phyloP scores from a whole-genome alignment of 2,113 vertebrate species.

The Pollachius pollachius region DNA sequence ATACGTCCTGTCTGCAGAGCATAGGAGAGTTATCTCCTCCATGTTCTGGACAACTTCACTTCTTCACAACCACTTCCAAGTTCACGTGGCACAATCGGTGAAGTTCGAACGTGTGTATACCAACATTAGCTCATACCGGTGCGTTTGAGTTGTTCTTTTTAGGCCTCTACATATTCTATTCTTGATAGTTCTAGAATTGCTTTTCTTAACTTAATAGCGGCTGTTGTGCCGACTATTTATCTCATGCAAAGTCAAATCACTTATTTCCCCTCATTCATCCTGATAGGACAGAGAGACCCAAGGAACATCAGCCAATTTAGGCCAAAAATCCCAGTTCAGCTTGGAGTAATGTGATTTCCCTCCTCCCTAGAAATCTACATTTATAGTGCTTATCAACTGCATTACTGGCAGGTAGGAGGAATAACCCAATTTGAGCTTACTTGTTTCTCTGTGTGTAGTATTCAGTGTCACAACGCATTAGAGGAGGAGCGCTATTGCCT shows the following conservation, averaged over 20 bases:
- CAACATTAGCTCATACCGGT: no score
- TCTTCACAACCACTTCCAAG: no score
- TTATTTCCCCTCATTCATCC: conserved; percentile 68
- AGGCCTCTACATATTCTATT: neutral
- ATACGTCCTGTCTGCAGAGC: no score
- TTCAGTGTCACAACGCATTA: conserved; percentile 76
- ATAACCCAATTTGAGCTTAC: conserved; percentile 80
- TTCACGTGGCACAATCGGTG: no score
- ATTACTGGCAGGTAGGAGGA: conserved; percentile 80
- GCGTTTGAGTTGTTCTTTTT: no score
- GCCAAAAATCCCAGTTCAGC: conserved; percentile 67
- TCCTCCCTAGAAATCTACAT: conserved; percentile 77
- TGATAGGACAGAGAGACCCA: conserved; percentile 59
- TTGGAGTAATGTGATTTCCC: conserved; percentile 76
- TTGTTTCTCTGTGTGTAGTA: conserved; percentile 76
- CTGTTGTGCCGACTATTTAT: conserved; percentile 57
- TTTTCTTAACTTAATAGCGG: conserved; percentile 26
- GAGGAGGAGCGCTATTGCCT: conserved; percentile 59
- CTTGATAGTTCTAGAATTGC: conserved; percentile 11
- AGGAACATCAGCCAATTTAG: conserved; percentile 70
- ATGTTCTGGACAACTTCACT: no score
- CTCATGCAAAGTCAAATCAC: conserved; percentile 68
- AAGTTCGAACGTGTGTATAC: no score
- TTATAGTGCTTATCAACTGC: conserved; percentile 80
- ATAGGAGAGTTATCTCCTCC: no score